Evolutionary conservation across 2,113 vertebrate species (phyloP), one percentile per base, ranked within the genome.

Genomic region (Formicarius rufipectus): DNA sequence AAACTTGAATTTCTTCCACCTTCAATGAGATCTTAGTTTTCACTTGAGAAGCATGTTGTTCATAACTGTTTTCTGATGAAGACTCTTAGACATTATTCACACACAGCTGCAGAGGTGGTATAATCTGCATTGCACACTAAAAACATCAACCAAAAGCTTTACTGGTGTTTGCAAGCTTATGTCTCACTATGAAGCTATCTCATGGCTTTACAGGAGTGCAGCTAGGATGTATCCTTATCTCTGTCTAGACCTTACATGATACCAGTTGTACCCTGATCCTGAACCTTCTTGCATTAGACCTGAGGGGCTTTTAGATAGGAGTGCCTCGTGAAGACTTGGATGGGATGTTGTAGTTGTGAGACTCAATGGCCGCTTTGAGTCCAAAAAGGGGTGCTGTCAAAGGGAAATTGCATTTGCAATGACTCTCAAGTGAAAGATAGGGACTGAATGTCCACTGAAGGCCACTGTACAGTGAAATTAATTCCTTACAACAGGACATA

Each of bases 41-140:
- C 5, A 18, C 10, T 30, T 71, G 18, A 63, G n/a, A 59, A 89
- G n/a, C 1, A 0, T 7, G 6, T 63, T 67, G 20, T 50, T 87
- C 12, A 0, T 56, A 59, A 79, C 0, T 6, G 14, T 56, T 66
- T 91, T 92, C 50, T 62, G n/a, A 30, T 42, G 11, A 72, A 75
- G 76, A 25, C 30, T 55, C n/a, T 66, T 33, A 30, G 39, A 23
- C 0, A 1, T 30, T 67, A 35, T 22, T 80, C 44, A 37, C 13
- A 21, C 31, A 47, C 10, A 39, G 12, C n/a, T 59, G 21, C 33
- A 56, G 63, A 52, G 30, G 11, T n/a, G 14, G 9, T 45, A 14
- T 24, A 50, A 69, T 28, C 37, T 0, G 0, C 37, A 39, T 62
- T 45, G 73, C 18, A 7, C 45, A 17, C 25, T 33, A 42, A 64